Evolutionary conservation across 1,140 invertebrate genomes (phyloP), one percentile per base, ranked within the genome.

Genomic region (Pogonomyrmex californicus): DNA sequence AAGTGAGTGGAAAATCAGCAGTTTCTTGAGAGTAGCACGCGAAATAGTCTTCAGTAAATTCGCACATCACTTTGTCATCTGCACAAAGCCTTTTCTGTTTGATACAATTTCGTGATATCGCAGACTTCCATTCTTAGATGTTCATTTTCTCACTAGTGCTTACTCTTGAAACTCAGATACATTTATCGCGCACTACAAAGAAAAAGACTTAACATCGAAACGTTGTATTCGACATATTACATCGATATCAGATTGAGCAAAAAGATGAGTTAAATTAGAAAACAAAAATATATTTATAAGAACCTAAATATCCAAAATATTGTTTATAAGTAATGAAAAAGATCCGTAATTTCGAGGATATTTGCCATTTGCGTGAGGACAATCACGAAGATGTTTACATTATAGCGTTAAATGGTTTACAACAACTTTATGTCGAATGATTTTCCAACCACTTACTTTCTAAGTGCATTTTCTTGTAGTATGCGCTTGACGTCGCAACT

Each of bases 391-490:
- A 83, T 75, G 54, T 62, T 44, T 47, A 66, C 23, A 36, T 75
- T 63, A 60, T 62, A 62, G 9, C 3, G 6, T 75, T 62, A 85
- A 85, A 76, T 63, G 6, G 41, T 60, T 76, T 75, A 76, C 12
- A 56, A 6, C 44, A 76, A 75, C 9, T 47, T 62, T 75, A 75
- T 63, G 71, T 73, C 30, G 41, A 76, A 49, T 51, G 56, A 76
- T 85, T 85, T 85, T 76, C 81, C 56, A 58, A 75, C 30, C 70
- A 76, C 44, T 85, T 85, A 56, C 56, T 30, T 51, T 56, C 58
- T 63, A 30, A 85, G 81, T 85, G 81, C 71, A 76, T 76, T 85
- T 76, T 54, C 81, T 75, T 58, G 78, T 81, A 79, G 47, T 51
- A 49, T 17, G 14, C 63, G 49, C 51, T 54, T 56, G 76, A 65